phyloP scores from a whole-genome alignment of 1,140 invertebrate genomes.

The Hylaeus anthracinus region DNA sequence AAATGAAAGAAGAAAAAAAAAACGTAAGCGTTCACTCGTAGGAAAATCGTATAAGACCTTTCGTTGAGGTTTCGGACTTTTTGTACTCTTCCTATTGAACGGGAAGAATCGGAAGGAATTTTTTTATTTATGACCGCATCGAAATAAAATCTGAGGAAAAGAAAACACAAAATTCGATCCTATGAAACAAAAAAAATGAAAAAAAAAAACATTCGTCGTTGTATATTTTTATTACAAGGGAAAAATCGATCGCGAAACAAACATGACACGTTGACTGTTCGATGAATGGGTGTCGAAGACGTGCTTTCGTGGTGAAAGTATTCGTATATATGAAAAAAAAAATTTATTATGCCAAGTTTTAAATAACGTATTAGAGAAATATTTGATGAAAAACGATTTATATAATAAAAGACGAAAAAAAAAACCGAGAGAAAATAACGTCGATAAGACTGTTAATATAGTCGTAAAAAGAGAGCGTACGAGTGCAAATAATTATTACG shows the following conservation, averaged over 20 bases:
- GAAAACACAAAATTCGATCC: constrained; percentile 41
- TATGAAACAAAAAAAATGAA: not conserved
- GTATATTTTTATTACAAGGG: constrained; percentile 60
- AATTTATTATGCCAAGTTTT: constrained; percentile 48
- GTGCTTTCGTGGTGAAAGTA: constrained; percentile 59
- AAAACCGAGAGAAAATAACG: constrained; percentile 17
- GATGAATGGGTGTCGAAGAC: constrained; percentile 39
- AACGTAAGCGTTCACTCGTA: constrained; percentile 43
- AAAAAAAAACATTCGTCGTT: constrained; percentile 34
- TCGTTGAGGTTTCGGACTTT: constrained; percentile 46
- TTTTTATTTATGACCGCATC: constrained; percentile 61
- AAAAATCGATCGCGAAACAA: constrained; percentile 28
- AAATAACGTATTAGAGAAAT: constrained; percentile 44
- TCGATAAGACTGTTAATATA: constrained; percentile 43
- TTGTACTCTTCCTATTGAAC: constrained; percentile 61
- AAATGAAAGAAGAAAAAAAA: too few species aligned
- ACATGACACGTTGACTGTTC: constrained; percentile 36
- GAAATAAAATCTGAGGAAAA: constrained; percentile 44
- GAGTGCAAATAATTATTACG: constrained; percentile 14
- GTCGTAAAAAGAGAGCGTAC: constrained; percentile 16
- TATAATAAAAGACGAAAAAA: constrained; percentile 33
- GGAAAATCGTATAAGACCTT: constrained; percentile 40
- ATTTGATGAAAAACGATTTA: constrained; percentile 29
- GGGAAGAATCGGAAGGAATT: constrained; percentile 18
- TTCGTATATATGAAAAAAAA: constrained; percentile 33